Conservation (phyloP, 2,113 vertebrate species). For the Thamnaconus septentrionalis region DNA sequence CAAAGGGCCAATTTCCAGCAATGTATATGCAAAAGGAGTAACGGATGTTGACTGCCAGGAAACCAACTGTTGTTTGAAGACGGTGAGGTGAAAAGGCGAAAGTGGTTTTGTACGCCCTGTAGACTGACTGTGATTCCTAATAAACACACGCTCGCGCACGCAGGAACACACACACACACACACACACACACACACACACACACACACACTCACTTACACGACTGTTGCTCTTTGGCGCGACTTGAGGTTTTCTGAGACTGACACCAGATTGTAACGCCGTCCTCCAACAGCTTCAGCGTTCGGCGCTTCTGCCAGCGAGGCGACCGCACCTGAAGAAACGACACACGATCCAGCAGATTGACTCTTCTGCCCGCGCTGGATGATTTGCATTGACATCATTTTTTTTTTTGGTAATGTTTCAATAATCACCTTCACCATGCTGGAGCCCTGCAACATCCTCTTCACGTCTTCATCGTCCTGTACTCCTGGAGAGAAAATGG, state of each 20-base stretch:
- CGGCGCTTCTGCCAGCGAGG: constrained; percentile 80
- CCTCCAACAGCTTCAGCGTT: constrained; percentile 85
- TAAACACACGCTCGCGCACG: too few species aligned
- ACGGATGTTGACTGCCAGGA: too few species aligned
- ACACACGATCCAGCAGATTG: background rate
- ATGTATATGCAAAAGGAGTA: too few species aligned
- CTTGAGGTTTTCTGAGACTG: constrained; percentile 80
- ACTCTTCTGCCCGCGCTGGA: too few species aligned
- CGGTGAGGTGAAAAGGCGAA: too few species aligned
- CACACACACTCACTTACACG: constrained; percentile 81
- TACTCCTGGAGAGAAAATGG: constrained; percentile 74
- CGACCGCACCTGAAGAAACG: constrained; percentile 79
- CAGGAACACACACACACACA: too few species aligned
- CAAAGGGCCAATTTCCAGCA: too few species aligned
- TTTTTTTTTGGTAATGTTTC: background rate
- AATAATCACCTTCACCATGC: constrained; percentile 72
- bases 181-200: too few species aligned
- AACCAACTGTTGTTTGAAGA: too few species aligned
- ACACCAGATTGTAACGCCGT: constrained; percentile 87
- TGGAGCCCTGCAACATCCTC: constrained; percentile 85
- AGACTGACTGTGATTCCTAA: too few species aligned
- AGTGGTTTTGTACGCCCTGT: too few species aligned
- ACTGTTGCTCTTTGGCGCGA: constrained; percentile 77
- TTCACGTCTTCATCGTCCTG: constrained; percentile 86
- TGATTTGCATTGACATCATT: background rate